A percentile compares a stretch with the other conserved stretches of the same genome.
Evolutionary conservation across 2,888 invertebrate species (phyloP).

Genomic region (Coelinius sp.): DNA sequence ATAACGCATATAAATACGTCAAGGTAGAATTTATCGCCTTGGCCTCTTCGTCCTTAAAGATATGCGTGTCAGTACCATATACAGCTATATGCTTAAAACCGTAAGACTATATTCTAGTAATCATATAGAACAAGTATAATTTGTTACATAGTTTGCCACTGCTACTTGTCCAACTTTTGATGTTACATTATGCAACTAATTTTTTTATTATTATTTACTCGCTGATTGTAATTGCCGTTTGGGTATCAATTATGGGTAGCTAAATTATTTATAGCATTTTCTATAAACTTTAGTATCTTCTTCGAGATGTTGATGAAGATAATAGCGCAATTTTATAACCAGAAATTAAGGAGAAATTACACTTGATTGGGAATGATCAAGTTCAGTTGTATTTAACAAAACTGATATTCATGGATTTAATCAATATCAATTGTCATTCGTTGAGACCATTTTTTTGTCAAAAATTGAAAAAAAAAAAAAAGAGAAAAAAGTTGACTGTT

Average conservation of each 20-base stretch:
- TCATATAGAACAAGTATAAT: slow-evolving; percentile 37
- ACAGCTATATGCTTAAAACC: slow-evolving; percentile 42
- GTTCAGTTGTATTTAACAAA: too few relatives aligned
- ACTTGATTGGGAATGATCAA: too few relatives aligned
- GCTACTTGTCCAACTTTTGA: slow-evolving; percentile 27
- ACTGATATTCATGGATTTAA: too few relatives aligned
- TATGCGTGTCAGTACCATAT: slow-evolving; percentile 47
- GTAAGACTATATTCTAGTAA: slow-evolving; percentile 34
- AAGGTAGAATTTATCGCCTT: slow-evolving; percentile 51
- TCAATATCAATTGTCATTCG: too few relatives aligned
- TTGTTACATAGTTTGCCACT: slow-evolving; percentile 29
- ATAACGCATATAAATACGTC: slow-evolving; percentile 51
- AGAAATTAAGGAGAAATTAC: too few relatives aligned
- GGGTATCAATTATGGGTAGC: slow-evolving; percentile 36
- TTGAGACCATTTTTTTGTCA: too few relatives aligned
- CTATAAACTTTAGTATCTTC: too few relatives aligned
- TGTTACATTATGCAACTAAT: slow-evolving; percentile 47
- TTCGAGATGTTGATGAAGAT: too few relatives aligned
- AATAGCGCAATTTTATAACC: too few relatives aligned
- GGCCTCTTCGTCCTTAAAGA: slow-evolving; percentile 51
- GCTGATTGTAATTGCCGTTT: slow-evolving; percentile 59
- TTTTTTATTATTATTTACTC: slow-evolving; percentile 47
- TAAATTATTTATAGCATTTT: too few relatives aligned
- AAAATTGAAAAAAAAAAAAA: too few relatives aligned
- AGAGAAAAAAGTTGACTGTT: too few relatives aligned